Percentiles rank a stretch among this genome's conserved stretches.
These are phyloP conservation scores for Aeoliscus strigatus DNA, from an alignment of 2,797 vertebrate genomes.

Conservation along the genomic window DNA sequence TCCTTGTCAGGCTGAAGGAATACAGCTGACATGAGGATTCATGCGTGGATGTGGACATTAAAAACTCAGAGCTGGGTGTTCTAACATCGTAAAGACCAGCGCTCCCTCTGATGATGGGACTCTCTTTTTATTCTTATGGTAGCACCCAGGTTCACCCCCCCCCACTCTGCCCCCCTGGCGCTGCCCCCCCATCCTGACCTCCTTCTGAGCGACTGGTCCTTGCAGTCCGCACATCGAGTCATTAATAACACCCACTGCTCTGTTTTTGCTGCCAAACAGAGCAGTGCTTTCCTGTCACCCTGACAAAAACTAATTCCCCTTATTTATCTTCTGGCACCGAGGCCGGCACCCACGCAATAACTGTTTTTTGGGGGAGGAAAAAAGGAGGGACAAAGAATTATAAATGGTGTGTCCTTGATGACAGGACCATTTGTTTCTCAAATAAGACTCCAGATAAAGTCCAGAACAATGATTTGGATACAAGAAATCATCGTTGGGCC, in stretches of 20 bases:
- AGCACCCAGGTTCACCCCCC: conserved; percentile 28
- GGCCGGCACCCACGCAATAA: conserved; percentile 67
- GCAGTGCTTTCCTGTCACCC: conserved; percentile 63
- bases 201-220: conserved; percentile 64
- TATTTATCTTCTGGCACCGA: conserved; percentile 74
- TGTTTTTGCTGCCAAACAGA: conserved; percentile 68
- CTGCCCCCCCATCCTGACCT: conserved; percentile 56
- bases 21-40: too few relatives aligned
- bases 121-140: conserved; percentile 44
- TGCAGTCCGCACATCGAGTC: conserved; percentile 61
- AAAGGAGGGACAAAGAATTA: conserved; percentile 60
- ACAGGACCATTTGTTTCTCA: conserved; percentile 66
- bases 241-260: conserved; percentile 67
- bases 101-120: conserved; percentile 34
- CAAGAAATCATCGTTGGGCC: conserved; percentile 45
- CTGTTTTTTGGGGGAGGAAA: conserved; percentile 61
- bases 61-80: conserved; percentile 43
- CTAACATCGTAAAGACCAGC: conserved; percentile 19
- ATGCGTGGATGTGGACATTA: conserved; percentile 23
- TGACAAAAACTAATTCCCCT: conserved; percentile 77
- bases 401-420: conserved; percentile 58
- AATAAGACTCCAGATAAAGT: conserved; percentile 58
- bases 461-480: conserved; percentile 58
- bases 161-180: conserved; percentile 27
- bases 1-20: too few relatives aligned